A percentile compares a stretch with the other conserved stretches of the same genome.
Conservation (phyloP, 2,113 vertebrate species). For the Taxidea taxus region DNA sequence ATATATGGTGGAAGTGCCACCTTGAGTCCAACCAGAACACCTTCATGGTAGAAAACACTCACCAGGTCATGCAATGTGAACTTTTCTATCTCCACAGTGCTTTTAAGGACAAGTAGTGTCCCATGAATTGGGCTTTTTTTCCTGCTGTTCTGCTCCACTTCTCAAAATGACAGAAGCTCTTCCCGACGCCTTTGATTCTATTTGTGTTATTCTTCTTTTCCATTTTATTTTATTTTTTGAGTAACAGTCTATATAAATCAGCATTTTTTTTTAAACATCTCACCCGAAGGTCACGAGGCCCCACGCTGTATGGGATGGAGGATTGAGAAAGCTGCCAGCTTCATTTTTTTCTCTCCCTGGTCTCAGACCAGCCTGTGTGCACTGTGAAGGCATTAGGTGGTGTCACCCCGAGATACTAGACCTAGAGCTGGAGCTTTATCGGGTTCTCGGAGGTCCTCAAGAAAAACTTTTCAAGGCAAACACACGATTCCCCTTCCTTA, state of each 20-base stretch:
- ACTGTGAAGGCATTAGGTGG: neutral
- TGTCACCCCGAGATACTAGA: neutral
- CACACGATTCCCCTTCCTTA: neutral
- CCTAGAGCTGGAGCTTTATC: constrained; percentile 43
- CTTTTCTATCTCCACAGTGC: constrained; percentile 53
- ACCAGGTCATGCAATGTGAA: neutral
- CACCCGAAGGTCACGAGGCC: constrained; percentile 13
- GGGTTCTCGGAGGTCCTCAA: constrained; percentile 40
- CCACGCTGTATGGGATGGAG: neutral
- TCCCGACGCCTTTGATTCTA: constrained; percentile 9
- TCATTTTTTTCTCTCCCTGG: neutral
- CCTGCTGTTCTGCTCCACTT: constrained; percentile 57
- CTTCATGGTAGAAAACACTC: constrained; percentile 8
- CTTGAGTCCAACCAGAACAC: constrained; percentile 50
- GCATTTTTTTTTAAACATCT: constrained; percentile 45
- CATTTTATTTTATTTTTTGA: neutral
- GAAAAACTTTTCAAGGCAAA: constrained; percentile 47
- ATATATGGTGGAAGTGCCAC: constrained; percentile 29
- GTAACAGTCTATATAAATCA: constrained; percentile 64
- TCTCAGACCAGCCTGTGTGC: constrained; percentile 12
- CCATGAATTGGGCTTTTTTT: constrained; percentile 58
- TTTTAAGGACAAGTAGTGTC: constrained; percentile 55
- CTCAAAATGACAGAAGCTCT: constrained; percentile 59
- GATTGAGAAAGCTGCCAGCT: neutral
- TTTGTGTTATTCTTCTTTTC: neutral